phyloP scores from a whole-genome alignment of 2,888 invertebrate genomes.

The Lasioglossum vierecki region DNA sequence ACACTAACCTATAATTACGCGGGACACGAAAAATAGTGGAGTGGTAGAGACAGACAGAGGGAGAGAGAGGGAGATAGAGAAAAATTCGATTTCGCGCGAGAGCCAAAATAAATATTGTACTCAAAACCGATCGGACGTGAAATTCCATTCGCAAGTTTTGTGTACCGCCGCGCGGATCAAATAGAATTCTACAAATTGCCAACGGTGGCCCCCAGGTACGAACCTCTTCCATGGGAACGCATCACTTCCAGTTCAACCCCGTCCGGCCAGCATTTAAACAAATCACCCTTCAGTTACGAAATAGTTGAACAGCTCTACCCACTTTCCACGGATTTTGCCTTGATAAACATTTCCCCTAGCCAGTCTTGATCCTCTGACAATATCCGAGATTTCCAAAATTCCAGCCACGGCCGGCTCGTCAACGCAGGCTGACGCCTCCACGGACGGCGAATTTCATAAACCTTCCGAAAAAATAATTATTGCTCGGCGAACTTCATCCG shows the following conservation, averaged over 20 bases:
- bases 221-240: not conserved
- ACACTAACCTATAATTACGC: conserved; percentile 11
- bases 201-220: not conserved
- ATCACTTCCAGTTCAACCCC: not conserved
- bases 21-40: not conserved
- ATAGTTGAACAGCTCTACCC: not conserved
- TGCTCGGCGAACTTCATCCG: conserved; percentile 19
- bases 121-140: not conserved
- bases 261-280: not conserved
- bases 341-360: not conserved
- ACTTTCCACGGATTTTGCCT: not conserved
- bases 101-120: conserved; percentile 7
- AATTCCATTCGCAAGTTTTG: conserved; percentile 13
- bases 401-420: not conserved
- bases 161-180: not conserved
- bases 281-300: not conserved
- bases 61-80: not conserved
- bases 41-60: not conserved
- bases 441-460: conserved; percentile 33
- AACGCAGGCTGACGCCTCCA: not conserved
- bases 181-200: not conserved
- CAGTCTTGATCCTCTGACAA: not conserved
- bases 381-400: conserved; percentile 34
- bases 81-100: conserved; percentile 2
- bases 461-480: conserved; percentile 41